A percentile compares a stretch with the other conserved stretches of the same genome.
Conservation (phyloP, 2,797 vertebrate species). For the Chanos chanos region DNA sequence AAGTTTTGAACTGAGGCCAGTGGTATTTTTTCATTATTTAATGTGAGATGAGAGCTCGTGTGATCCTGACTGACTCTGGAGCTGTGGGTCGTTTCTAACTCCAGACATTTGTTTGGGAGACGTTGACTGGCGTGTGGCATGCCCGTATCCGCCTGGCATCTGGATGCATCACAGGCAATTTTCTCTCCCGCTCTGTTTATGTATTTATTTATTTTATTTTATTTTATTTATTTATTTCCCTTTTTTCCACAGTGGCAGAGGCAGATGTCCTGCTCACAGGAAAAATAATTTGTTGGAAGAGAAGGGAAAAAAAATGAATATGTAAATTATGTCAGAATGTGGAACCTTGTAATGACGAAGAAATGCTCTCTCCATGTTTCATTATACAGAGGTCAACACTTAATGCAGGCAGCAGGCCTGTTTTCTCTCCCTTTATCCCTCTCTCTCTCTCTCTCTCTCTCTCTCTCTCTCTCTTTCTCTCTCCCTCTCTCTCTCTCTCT, state of each 20-base stretch:
- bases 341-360: constrained; percentile 89
- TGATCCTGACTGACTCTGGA: too few species aligned
- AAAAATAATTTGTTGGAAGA: constrained; percentile 77
- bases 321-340: constrained; percentile 94
- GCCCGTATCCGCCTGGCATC: constrained; percentile 66
- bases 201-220: constrained; percentile 66
- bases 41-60: too few species aligned
- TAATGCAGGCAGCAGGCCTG: constrained; percentile 91
- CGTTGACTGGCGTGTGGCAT: constrained; percentile 1
- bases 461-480: neutral
- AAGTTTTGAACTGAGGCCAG: too few species aligned
- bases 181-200: constrained; percentile 52
- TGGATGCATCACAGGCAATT: constrained; percentile 71
- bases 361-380: constrained; percentile 90
- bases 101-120: neutral
- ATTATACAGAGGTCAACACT: constrained; percentile 88
- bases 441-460: neutral
- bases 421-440: constrained; percentile 29
- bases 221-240: too few species aligned
- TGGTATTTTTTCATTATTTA: too few species aligned
- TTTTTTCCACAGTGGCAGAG: constrained; percentile 63
- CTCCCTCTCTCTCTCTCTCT: constrained; percentile 18
- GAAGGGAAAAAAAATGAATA: constrained; percentile 77
- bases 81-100: too few species aligned
- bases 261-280: constrained; percentile 91